phyloP scores from a whole-genome alignment of 1,140 invertebrate species.

The Saccostrea glomerata region DNA sequence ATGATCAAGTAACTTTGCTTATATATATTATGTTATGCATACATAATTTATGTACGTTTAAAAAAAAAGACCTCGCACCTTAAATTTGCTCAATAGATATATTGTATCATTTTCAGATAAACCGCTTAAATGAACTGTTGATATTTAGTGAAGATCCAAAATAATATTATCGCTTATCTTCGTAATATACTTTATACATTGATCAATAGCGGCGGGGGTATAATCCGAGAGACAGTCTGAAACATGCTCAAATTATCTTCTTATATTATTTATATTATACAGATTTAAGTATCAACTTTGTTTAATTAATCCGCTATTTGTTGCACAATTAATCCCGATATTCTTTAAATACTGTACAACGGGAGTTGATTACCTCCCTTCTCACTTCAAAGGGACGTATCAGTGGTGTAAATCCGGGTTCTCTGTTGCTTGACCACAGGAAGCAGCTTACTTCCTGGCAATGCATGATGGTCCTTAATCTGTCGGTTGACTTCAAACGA shows the following conservation, averaged over 20 bases:
- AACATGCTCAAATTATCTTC: slow-evolving; percentile 22
- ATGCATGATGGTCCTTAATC: slow-evolving; percentile 1
- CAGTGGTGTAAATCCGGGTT: slow-evolving; percentile 2
- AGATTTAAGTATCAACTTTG: slow-evolving; percentile 5
- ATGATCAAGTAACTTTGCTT: too few relatives aligned
- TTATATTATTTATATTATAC: slow-evolving; percentile 31
- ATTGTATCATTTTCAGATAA: neutral
- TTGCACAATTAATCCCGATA: slow-evolving; percentile 28
- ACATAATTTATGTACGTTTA: too few relatives aligned
- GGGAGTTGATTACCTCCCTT: neutral
- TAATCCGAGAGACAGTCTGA: neutral
- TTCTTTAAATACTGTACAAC: slow-evolving; percentile 8
- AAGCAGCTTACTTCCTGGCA: slow-evolving; percentile 33
- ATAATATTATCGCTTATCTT: slow-evolving; percentile 4
- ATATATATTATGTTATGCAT: too few relatives aligned
- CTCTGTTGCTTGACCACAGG: slow-evolving; percentile 27
- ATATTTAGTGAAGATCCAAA: neutral
- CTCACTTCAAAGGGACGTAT: slow-evolving; percentile 12
- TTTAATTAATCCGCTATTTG: slow-evolving; percentile 30
- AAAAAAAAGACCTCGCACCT: too few relatives aligned
- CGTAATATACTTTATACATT: neutral
- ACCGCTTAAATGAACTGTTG: neutral
- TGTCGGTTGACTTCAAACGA: slow-evolving; percentile 41
- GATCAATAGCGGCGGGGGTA: neutral
- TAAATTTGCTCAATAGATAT: too few relatives aligned